Evolutionary conservation across 2,888 invertebrate species (phyloP), one percentile per base, ranked within the genome.

Genomic region (Euphydryas editha): DNA sequence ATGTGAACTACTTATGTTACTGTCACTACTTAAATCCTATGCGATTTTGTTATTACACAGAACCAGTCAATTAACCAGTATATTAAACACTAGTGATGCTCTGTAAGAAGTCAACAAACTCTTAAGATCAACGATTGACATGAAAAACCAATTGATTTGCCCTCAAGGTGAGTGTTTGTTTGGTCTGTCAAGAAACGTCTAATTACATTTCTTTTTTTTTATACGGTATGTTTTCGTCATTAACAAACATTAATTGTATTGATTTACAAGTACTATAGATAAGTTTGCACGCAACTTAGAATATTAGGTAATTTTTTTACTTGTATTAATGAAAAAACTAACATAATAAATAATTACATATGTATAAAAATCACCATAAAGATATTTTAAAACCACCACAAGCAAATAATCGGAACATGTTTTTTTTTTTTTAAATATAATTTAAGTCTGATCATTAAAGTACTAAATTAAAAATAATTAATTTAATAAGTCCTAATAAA

Each of bases 61-160:
- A 20, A 13, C 20, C 13, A 3, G 13, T 47, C 47, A 13, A 20
- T 15, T 15, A 24, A 24, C 8, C 24, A 24, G 6, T 24, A 51
- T 51, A 51, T 51, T 51, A 24, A 51, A 15, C n/a, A 59, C 47
- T 30, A 18, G 62, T 62, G 61, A 51, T 37, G 44, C 24, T 47
- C 42, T 59, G 76, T 75, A 74, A 69, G 82, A 81, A 73, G 77
- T 82, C 67, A 63, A 71, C 59, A 64, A 57, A 72, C 77, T 72
- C 75, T 74, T 74, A 67, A 73, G 72, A 71, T 70, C 68, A 72
- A 65, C 72, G 74, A 78, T 76, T 74, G 84, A 82, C 87, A 73
- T 84, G 73, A 74, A 89, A 83, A 78, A 80, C 78, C 85, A 88
- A 87, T 89, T 75, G 71, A 73, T 72, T 72, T 63, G 60, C 67